Percentiles rank a stretch among this genome's conserved stretches.
These are phyloP conservation scores for Iguana delicatissima DNA, from an alignment of 2,797 vertebrate genomes.

Conservation along the genomic window DNA sequence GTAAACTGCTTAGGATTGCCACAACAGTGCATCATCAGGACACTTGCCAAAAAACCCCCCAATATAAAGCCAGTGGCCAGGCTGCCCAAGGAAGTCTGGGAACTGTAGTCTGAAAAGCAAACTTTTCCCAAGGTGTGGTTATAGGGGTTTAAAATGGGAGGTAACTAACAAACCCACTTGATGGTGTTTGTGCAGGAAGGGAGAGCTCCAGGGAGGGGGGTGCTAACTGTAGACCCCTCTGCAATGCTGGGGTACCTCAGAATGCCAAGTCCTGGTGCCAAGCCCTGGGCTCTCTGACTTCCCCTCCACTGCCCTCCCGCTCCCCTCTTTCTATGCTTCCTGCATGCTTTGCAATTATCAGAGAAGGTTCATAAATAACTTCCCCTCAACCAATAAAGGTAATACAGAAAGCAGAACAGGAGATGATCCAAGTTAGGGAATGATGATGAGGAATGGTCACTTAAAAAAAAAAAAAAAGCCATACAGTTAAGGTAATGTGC, in stretches of 20 bases:
- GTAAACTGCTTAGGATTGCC: no score
- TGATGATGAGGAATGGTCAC: background rate
- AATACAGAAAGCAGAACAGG: background rate
- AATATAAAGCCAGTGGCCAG: no score
- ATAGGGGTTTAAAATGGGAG: background rate
- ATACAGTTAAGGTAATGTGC: background rate
- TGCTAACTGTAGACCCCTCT: background rate
- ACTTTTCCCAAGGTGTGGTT: no score
- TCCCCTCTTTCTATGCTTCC: background rate
- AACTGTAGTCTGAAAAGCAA: no score
- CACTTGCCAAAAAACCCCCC: no score
- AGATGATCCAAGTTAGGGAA: background rate
- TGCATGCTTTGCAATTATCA: background rate
- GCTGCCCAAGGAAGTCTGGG: no score
- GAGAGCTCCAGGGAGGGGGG: no score
- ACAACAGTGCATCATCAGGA: no score
- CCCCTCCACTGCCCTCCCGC: no score
- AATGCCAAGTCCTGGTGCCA: background rate
- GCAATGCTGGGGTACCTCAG: background rate
- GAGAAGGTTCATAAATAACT: background rate
- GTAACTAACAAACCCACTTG: background rate
- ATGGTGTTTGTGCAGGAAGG: background rate
- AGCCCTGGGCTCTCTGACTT: no score
- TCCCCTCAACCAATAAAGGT: background rate
- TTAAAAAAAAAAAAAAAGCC: background rate